Evolutionary conservation across 1,140 invertebrate species (phyloP), one percentile per base, ranked within the genome.

Genomic region (Anoplolepis gracilipes): DNA sequence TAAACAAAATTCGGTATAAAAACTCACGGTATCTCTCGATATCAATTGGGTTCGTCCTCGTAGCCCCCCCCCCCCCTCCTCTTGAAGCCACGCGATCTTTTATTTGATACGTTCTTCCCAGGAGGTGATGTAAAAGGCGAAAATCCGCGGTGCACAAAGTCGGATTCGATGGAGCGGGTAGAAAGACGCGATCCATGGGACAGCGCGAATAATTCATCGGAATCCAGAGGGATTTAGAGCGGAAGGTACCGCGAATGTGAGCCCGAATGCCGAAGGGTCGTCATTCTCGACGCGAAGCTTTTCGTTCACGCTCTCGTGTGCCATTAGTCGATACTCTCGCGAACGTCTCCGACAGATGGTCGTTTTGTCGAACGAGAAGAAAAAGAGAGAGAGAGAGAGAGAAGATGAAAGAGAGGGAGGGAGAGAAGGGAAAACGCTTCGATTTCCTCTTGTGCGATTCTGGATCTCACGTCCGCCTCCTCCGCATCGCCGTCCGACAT

Each of bases 261-360:
- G 53, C 33, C 36, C 70, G 67, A 61, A 73, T 62, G 28, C 55
- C 53, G 36, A 33, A 2, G 55, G 16, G 6, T 13, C 39, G 59
- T 75, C 67, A 88, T 70, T 88, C 87, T 46, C 85, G 77, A 11
- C 28, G 16, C 46, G 11, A 16, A 57, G 55, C 30, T 59, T 72
- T 49, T 82, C 61, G 77, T 57, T 49, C n/a, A 13, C 33, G 19
- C 39, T 72, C 53, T 59, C 67, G 53, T 88, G 33, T 19, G 42
- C 67, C 49, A 67, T 76, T 78, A 90, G 36, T 33, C 90, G 90
- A 88, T 91, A 85, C 46, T 91, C 69, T 8, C 22, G 53, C n/a
- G 89, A 30, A 75, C 30, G 90, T 91, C 65, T 85, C 86, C 78
- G 90, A 91, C 59, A 91, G 73, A 42, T 88, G 79, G 13, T 91